Base-by-base conservation (phyloP, 1,140 invertebrate species). In the Drosophila neocordata region DNA sequence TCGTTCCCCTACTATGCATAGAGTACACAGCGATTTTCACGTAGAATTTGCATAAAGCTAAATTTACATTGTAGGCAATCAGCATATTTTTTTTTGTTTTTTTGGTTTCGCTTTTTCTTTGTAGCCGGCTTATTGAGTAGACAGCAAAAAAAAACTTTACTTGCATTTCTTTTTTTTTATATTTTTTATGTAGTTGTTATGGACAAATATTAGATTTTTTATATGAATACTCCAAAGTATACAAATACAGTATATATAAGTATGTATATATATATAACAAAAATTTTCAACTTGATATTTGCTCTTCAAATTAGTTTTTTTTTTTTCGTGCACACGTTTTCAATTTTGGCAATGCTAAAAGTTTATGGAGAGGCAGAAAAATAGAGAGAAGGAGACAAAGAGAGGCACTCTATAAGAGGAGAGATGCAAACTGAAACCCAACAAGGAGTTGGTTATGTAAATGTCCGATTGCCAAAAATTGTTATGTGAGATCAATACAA, bases 291-390 rank as follows among this genome's bases (percentile, higher is more conserved):
- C n/a, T 53, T 24, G 58, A 79, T 87, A 88, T 87, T 88, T 82
- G 72, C 69, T 53, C 75, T 79, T 79, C 65, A 79, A 88, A 87
- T 87, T 88, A 88, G 83, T 82, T 88, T 83, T 48, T 48, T 48
- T 20, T 20, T 31, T 31, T 31, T 68, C 72, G 70, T 62, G 66
- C 74, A 87, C 79, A 87, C 83, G 79, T 87, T 87, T 87, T 70
- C 79, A 87, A 88, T 88, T 87, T 87, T 87, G 52, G 65, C 51
- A 65, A 60, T 67, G 62, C 74, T 59, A 79, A 88, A 82, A 88
- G 74, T 88, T 88, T 88, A 55, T 53, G 38, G 53, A 56, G 41
- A 22, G 34, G 51, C 60, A 65, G 51, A 48, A 64, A 57, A 55
- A 67, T 35, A 18, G 37, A 57, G 11, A 56, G 53, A 57, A 34